A percentile compares a stretch with the other conserved stretches of the same genome.
phyloP scores from a whole-genome alignment of 2,888 invertebrate genomes.

The Orthosia gracilis region DNA sequence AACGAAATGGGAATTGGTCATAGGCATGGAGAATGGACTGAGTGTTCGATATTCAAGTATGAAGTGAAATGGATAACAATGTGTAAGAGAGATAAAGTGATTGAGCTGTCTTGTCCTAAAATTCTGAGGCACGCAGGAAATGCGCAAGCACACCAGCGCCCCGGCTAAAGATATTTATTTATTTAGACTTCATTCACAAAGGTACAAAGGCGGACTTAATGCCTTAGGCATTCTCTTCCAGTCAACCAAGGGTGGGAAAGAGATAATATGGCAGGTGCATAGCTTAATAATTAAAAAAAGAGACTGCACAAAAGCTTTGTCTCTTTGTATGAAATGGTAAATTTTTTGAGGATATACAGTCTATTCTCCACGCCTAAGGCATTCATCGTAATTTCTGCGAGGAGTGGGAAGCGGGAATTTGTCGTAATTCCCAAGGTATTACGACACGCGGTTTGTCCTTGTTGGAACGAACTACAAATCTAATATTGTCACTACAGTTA shows the following conservation, averaged over 20 bases:
- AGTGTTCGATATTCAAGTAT: neutral
- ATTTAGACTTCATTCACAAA: no score
- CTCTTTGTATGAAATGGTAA: neutral
- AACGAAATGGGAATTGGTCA: slow-evolving; percentile 12
- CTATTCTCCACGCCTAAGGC: neutral
- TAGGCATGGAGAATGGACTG: neutral
- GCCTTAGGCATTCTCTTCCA: no score
- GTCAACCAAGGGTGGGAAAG: no score
- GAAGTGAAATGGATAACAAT: neutral
- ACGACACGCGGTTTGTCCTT: slow-evolving; percentile 15
- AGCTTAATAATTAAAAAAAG: neutral
- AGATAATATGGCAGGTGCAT: no score
- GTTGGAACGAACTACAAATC: slow-evolving; percentile 17
- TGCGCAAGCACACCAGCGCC: no score
- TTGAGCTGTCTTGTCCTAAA: no score
- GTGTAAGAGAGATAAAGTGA: no score
- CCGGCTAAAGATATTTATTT: no score
- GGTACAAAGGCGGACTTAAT: no score
- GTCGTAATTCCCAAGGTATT: slow-evolving; percentile 47
- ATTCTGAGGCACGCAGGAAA: no score
- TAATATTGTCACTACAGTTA: slow-evolving; percentile 52
- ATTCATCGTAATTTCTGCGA: slow-evolving; percentile 29
- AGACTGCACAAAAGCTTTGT: neutral
- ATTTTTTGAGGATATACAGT: neutral
- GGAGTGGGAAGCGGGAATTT: slow-evolving; percentile 21